phyloP scores from a whole-genome alignment of 2,888 invertebrate genomes.

The Lutraria lutraria region DNA sequence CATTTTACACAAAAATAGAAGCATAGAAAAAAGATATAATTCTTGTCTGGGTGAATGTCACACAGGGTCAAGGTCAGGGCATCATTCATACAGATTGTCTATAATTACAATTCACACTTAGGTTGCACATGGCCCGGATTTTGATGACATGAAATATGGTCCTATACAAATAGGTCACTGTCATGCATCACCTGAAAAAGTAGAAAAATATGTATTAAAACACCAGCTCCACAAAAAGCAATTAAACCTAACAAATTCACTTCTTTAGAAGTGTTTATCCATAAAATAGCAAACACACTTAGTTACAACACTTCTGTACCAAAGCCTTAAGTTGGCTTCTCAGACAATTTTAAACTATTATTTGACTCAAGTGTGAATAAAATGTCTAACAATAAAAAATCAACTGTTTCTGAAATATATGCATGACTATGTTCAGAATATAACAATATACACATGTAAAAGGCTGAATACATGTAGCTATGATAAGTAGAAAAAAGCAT shows the following conservation, averaged over 20 bases:
- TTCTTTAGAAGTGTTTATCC: not conserved
- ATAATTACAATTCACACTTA: constrained; percentile 1
- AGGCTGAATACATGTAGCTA: too few relatives aligned
- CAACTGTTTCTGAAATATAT: too few relatives aligned
- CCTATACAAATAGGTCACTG: constrained; percentile 38
- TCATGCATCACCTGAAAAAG: constrained; percentile 69
- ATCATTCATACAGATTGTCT: not conserved
- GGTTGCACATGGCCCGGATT: constrained; percentile 71
- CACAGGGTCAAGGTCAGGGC: constrained; percentile 1
- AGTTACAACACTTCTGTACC: too few relatives aligned
- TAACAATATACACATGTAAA: too few relatives aligned
- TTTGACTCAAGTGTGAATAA: too few relatives aligned
- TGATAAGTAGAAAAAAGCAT: too few relatives aligned
- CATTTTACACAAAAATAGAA: not conserved
- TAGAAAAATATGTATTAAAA: not conserved
- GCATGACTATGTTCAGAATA: too few relatives aligned
- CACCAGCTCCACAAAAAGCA: not conserved
- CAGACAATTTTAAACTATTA: too few relatives aligned
- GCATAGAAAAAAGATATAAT: not conserved
- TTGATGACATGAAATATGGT: constrained; percentile 35
- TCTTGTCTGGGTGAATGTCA: not conserved
- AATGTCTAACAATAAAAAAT: too few relatives aligned
- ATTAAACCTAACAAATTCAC: not conserved
- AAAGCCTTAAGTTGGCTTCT: too few relatives aligned
- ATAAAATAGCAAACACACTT: too few relatives aligned